Evolutionary conservation across 2,113 vertebrate species (phyloP).

Genomic region (Hylia prasina): DNA sequence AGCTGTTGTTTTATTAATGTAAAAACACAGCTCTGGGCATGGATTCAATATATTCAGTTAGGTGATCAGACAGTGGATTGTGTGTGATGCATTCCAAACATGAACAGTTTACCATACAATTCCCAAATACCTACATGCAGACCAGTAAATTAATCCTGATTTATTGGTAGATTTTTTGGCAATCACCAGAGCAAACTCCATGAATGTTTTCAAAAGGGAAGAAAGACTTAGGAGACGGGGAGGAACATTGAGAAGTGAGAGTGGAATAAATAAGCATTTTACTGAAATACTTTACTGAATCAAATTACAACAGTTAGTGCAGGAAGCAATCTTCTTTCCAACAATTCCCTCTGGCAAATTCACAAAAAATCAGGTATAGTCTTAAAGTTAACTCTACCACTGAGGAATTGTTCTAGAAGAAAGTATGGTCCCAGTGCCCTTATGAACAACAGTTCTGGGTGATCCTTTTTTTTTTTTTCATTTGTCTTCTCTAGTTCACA

Average conservation of each 20-base stretch:
- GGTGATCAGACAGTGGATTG: neutral
- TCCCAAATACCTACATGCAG: neutral
- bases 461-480: neutral
- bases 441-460: neutral
- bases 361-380: neutral
- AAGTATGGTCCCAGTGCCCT: neutral
- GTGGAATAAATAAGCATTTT: neutral
- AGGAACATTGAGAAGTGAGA: neutral
- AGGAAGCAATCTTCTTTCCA: neutral
- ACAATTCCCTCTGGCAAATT: neutral
- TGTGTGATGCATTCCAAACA: neutral
- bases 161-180: neutral
- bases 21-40: neutral
- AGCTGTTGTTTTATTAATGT: neutral
- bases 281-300: neutral
- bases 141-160: neutral
- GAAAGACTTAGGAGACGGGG: neutral
- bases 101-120: rapidly evolving
- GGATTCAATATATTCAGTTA: neutral
- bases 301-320: neutral
- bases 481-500: neutral
- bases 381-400: neutral
- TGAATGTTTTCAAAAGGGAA: neutral
- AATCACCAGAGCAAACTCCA: neutral
- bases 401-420: neutral